Conservation (phyloP, 2,888 invertebrate species). For the Epinotia nisella region DNA sequence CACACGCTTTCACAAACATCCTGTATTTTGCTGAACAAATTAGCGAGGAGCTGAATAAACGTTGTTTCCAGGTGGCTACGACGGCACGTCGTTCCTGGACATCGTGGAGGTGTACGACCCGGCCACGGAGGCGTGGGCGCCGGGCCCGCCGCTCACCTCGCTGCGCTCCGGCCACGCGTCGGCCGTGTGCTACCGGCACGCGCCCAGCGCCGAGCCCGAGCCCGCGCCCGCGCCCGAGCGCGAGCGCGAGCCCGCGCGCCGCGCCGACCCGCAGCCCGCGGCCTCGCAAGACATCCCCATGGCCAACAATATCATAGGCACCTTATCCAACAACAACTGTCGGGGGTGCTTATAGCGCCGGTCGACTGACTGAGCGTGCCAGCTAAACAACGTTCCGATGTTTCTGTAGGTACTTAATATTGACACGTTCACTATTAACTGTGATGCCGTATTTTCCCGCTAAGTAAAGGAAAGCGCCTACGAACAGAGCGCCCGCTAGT, state of each 20-base stretch:
- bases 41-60: not conserved
- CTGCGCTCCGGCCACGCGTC: constrained; percentile 96
- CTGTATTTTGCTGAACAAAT: not conserved
- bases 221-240: constrained; percentile 56
- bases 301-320: constrained; percentile 74
- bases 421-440: too few species aligned
- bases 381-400: not conserved
- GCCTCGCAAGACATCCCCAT: constrained; percentile 66
- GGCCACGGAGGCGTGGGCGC: constrained; percentile 89
- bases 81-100: constrained; percentile 92
- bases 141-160: constrained; percentile 91
- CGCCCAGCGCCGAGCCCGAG: constrained; percentile 72
- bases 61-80: constrained; percentile 90
- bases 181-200: constrained; percentile 93
- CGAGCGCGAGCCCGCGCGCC: constrained; percentile 56
- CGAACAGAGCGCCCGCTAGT: too few species aligned
- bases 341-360: constrained; percentile 53
- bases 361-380: not conserved
- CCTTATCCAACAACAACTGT: constrained; percentile 61
- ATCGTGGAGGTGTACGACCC: constrained; percentile 96
- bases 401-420: not conserved
- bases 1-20: too few species aligned
- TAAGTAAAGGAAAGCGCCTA: too few species aligned
- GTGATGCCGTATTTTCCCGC: too few species aligned
- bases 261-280: constrained; percentile 46